Conservation (phyloP, 1,140 invertebrate genomes). For the Drosophila fuyamai region DNA sequence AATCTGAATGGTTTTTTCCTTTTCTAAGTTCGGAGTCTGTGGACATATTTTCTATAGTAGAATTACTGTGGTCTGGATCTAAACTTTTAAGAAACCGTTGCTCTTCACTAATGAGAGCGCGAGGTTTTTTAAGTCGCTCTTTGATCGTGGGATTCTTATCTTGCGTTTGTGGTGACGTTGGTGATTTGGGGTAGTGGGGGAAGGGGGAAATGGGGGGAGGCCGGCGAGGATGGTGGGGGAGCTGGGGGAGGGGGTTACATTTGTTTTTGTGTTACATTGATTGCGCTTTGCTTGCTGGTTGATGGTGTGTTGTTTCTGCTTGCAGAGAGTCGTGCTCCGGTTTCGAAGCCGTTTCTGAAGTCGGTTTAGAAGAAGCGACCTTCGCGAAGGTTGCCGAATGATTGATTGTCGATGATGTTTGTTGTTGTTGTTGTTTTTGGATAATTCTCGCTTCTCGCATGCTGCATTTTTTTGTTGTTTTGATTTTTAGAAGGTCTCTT, state of each 20-base stretch:
- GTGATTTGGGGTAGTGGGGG: neutral
- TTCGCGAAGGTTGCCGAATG: neutral
- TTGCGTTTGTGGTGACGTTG: neutral
- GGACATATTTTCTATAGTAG: no score
- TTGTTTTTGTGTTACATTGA: neutral
- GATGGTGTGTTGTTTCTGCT: no score
- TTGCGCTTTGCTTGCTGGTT: no score
- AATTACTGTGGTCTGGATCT: no score
- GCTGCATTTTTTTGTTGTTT: conserved; percentile 1
- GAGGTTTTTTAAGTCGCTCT: neutral
- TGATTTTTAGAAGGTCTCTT: neutral
- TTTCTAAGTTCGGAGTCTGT: no score
- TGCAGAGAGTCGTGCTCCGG: no score
- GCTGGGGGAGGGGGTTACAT: neutral
- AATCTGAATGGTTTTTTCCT: neutral
- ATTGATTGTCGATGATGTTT: neutral
- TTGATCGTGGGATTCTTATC: neutral
- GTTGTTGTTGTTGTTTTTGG: neutral
- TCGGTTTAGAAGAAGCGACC: neutral
- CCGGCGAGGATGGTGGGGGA: no score
- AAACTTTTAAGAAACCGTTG: no score
- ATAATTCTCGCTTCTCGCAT: conserved; percentile 1
- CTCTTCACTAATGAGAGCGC: neutral
- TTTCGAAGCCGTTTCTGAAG: neutral
- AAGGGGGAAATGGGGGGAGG: neutral